These are phyloP conservation scores for Lasius platythorax DNA, from an alignment of 2,888 invertebrate species.

Conservation along the genomic window DNA sequence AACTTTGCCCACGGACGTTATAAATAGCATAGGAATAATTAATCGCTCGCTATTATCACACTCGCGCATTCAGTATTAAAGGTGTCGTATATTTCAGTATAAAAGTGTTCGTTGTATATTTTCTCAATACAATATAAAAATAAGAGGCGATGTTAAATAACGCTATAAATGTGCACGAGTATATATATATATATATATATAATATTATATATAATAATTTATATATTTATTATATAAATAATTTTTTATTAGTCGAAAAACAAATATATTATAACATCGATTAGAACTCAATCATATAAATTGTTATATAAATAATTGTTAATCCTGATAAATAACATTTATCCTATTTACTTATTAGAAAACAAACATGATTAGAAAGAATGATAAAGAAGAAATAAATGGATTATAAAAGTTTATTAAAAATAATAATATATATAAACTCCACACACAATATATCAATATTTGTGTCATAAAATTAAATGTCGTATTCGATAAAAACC, in stretches of 20 bases:
- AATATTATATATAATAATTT: no score
- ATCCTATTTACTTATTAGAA: neutral
- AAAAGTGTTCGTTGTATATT: neutral
- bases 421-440: neutral
- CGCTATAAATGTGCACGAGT: neutral
- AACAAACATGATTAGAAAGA: neutral
- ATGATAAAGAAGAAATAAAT: neutral
- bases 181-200: neutral
- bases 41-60: neutral
- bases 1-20: neutral
- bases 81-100: neutral
- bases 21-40: neutral
- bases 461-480: neutral
- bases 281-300: no score
- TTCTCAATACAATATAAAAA: neutral
- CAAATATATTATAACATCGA: no score
- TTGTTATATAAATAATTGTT: neutral
- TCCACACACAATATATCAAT: neutral
- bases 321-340: neutral
- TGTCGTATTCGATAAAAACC: neutral
- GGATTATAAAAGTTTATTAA: neutral
- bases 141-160: neutral
- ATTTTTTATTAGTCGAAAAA: no score
- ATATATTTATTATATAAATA: no score
- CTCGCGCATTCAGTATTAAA: neutral